phyloP scores from a whole-genome alignment of 2,113 vertebrate genomes.

The Pelmatolapia mariae region DNA sequence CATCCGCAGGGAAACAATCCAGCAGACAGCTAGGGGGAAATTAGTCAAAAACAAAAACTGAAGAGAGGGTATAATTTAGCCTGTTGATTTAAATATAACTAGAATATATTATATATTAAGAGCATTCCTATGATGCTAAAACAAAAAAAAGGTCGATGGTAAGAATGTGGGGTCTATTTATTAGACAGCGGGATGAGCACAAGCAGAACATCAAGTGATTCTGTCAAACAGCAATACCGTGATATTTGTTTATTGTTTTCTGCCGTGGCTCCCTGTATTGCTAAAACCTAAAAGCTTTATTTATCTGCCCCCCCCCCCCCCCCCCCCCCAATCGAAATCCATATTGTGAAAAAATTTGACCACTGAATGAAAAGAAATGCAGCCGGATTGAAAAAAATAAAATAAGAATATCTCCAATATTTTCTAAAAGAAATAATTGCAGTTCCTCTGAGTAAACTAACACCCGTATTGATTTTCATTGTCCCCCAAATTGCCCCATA shows the following conservation, averaged over 20 bases:
- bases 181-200: background rate
- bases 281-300: background rate
- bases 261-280: background rate
- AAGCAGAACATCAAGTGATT: background rate
- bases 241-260: background rate
- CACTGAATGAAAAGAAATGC: background rate
- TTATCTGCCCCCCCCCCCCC: background rate
- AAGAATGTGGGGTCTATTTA: background rate
- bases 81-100: background rate
- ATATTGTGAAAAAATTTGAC: background rate
- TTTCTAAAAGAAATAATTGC: background rate
- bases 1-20: background rate
- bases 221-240: background rate
- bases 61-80: background rate
- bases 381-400: rapidly evolving
- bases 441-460: background rate
- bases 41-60: background rate
- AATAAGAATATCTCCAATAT: background rate
- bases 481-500: background rate
- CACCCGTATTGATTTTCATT: background rate
- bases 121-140: background rate
- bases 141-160: background rate
- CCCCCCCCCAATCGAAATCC: background rate
- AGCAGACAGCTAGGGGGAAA: background rate
- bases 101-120: no score